A percentile compares a stretch with the other conserved stretches of the same genome.
Evolutionary conservation across 2,888 invertebrate species (phyloP).

Genomic region (Erebia epiphron): DNA sequence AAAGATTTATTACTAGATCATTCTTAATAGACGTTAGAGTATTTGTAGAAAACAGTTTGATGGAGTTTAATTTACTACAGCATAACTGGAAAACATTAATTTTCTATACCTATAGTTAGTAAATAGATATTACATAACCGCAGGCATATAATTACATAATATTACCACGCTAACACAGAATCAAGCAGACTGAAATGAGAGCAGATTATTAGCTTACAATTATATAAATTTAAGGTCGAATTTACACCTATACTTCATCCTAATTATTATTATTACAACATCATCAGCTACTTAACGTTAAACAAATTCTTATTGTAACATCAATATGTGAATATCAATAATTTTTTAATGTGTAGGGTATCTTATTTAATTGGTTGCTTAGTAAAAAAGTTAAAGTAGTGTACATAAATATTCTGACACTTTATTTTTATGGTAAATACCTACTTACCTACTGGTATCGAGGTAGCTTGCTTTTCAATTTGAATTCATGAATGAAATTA

Average conservation of each 20-base stretch:
- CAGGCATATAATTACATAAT: slow-evolving; percentile 50
- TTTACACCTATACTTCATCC: slow-evolving; percentile 33
- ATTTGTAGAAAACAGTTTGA: no score
- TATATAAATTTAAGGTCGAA: slow-evolving; percentile 40
- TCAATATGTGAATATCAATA: slow-evolving; percentile 26
- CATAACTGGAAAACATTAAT: no score
- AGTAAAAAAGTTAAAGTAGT: slow-evolving; percentile 19
- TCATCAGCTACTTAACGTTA: slow-evolving; percentile 23
- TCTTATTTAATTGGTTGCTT: slow-evolving; percentile 17
- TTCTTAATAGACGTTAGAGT: no score
- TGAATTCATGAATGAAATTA: background rate
- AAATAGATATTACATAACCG: slow-evolving; percentile 55
- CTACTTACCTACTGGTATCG: background rate
- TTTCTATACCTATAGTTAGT: background rate
- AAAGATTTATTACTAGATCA: no score
- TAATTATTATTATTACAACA: slow-evolving; percentile 24
- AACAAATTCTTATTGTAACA: slow-evolving; percentile 25
- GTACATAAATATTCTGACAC: slow-evolving; percentile 25
- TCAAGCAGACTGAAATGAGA: slow-evolving; percentile 68
- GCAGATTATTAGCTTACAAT: slow-evolving; percentile 42
- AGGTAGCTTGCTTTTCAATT: background rate
- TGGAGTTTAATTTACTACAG: no score
- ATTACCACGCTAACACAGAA: slow-evolving; percentile 65
- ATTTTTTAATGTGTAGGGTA: slow-evolving; percentile 18
- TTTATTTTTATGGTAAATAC: slow-evolving; percentile 10